phyloP scores from a whole-genome alignment of 1,140 invertebrate species.

The Drosophila nebulosa region DNA sequence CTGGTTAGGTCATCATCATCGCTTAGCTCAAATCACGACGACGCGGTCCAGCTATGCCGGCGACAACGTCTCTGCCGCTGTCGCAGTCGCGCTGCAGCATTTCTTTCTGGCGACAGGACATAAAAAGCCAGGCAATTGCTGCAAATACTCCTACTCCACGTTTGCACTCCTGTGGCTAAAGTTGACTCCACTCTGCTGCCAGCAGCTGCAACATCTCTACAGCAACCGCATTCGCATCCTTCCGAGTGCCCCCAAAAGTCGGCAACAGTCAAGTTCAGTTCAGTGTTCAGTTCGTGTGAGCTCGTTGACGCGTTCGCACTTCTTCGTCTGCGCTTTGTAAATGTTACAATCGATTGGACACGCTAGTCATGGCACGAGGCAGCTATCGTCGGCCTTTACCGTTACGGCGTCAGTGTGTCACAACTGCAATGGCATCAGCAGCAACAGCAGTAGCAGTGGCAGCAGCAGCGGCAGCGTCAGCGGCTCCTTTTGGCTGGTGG shows the following conservation, averaged over 20 bases:
- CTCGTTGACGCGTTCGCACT: conserved; percentile 61
- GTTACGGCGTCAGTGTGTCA: conserved; percentile 42
- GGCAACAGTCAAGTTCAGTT: conserved; percentile 30
- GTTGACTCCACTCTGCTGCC: conserved; percentile 45
- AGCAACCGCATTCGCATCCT: conserved; percentile 3
- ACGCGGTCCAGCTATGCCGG: conserved; percentile 50
- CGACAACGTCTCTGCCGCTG: conserved; percentile 23
- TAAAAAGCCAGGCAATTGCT: conserved; percentile 65
- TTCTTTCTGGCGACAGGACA: conserved; percentile 42
- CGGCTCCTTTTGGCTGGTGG: not conserved
- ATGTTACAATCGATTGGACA: conserved; percentile 61
- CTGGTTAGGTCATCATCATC: conserved; percentile 38
- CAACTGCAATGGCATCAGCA: conserved; percentile 37
- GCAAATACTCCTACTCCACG: conserved; percentile 73
- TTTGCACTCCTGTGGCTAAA: conserved; percentile 55
- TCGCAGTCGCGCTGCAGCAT: conserved; percentile 8
- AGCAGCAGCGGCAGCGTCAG: conserved; percentile 13
- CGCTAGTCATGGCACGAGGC: conserved; percentile 47
- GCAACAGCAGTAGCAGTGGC: conserved; percentile 9
- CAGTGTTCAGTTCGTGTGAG: conserved; percentile 55
- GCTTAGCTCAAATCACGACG: conserved; percentile 28
- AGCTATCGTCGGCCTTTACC: conserved; percentile 24
- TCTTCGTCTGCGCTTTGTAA: conserved; percentile 42
- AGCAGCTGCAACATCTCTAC: conserved; percentile 13
- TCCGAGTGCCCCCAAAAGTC: conserved; percentile 17